These are phyloP conservation scores for Cynaeus angustus DNA, from an alignment of 2,888 invertebrate genomes.

Conservation along the genomic window DNA sequence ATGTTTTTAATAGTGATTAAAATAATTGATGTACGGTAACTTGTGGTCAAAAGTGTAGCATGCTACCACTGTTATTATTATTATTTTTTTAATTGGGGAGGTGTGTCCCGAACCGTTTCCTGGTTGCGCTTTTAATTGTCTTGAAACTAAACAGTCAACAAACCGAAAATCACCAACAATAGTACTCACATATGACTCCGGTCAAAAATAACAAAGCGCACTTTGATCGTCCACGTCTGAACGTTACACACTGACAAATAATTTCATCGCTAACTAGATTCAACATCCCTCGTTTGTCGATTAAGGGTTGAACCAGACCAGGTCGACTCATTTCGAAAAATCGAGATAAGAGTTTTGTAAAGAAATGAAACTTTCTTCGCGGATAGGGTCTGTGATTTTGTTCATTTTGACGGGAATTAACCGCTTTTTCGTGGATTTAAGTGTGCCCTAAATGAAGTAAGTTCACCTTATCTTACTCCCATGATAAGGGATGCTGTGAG, in stretches of 20 bases:
- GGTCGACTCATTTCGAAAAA: not conserved
- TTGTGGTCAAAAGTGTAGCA: no score
- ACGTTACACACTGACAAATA: conserved; percentile 34
- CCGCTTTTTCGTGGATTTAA: no score
- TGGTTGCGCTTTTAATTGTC: no score
- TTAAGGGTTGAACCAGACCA: not conserved
- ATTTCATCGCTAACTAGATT: conserved; percentile 45
- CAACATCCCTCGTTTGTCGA: conserved; percentile 23
- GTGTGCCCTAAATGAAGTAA: not conserved
- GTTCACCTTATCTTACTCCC: not conserved
- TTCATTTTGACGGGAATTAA: no score
- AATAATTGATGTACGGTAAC: no score
- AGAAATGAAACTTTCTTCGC: not conserved
- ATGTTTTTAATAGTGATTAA: no score
- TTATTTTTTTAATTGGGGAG: no score
- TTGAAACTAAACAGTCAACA: not conserved
- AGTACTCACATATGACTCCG: conserved; percentile 16
- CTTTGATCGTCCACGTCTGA: conserved; percentile 29
- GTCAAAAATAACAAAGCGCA: conserved; percentile 27
- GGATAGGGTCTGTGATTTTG: not conserved
- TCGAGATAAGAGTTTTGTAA: not conserved
- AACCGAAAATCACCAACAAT: conserved; percentile 10
- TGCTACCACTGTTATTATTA: no score
- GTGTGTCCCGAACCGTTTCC: no score
- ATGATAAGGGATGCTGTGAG: conserved; percentile 31